Evolutionary conservation across 2,888 invertebrate genomes (phyloP).

Genomic region (Microplitis manilae): DNA sequence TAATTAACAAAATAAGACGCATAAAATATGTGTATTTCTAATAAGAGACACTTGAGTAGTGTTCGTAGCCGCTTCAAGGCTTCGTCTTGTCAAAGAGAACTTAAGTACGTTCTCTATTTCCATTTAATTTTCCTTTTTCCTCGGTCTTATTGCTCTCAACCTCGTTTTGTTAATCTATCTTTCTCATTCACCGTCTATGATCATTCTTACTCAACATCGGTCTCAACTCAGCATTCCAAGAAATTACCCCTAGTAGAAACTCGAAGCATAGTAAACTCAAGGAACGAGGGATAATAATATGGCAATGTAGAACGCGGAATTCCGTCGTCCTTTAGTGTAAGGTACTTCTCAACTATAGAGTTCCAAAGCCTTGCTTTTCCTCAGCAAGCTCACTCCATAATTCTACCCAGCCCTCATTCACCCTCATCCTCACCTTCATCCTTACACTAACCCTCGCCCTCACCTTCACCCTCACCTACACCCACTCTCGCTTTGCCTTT

Average conservation of each 20-base stretch:
- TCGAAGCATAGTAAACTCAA: conserved; percentile 36
- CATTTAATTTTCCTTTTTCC: neutral
- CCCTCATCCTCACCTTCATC: conserved; percentile 30
- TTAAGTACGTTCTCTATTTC: conserved; percentile 31
- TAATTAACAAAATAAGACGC: too few species aligned
- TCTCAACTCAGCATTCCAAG: conserved; percentile 50
- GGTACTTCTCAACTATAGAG: conserved; percentile 42
- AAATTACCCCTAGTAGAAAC: conserved; percentile 58
- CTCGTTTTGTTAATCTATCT: conserved; percentile 31
- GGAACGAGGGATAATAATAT: conserved; percentile 60
- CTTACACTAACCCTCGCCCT: neutral
- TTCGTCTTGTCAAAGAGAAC: conserved; percentile 48
- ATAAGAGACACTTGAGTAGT: conserved; percentile 25
- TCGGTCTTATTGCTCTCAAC: conserved; percentile 31
- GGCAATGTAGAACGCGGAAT: conserved; percentile 58
- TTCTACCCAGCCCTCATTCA: conserved; percentile 30
- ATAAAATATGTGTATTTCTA: neutral
- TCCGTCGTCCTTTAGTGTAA: conserved; percentile 49
- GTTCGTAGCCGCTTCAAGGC: conserved; percentile 31
- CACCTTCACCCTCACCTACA: neutral
- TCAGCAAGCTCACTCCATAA: neutral
- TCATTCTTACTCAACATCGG: conserved; percentile 36
- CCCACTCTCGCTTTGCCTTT: conserved; percentile 5
- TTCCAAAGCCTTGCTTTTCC: conserved; percentile 18
- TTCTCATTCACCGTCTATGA: neutral